Percentiles rank a stretch among this genome's conserved stretches.
phyloP scores from a whole-genome alignment of 2,888 invertebrate genomes.

The Cataglyphis albicans region DNA sequence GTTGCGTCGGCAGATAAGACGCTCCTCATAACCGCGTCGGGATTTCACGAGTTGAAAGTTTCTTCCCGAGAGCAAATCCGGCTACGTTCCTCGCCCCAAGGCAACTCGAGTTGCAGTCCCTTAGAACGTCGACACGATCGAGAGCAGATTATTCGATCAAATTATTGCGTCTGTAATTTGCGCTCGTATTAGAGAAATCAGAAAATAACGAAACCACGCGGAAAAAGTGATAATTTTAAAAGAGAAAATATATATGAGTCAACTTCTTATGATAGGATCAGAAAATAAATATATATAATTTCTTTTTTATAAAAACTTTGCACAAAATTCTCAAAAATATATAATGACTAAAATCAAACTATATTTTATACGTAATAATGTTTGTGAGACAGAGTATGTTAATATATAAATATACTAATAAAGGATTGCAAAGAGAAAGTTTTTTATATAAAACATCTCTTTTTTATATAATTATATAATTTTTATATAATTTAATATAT shows the following conservation, averaged over 20 bases:
- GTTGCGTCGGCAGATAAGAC: slow-evolving; percentile 74
- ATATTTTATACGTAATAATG: not conserved
- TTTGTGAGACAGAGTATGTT: not conserved
- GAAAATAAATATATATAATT: slow-evolving; percentile 3
- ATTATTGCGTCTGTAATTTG: slow-evolving; percentile 52
- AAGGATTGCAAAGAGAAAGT: not conserved
- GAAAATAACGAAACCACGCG: slow-evolving; percentile 5
- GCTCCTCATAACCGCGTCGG: slow-evolving; percentile 75
- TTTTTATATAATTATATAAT: not conserved
- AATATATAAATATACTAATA: not conserved
- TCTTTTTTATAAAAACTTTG: not conserved
- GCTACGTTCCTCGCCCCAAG: slow-evolving; percentile 60
- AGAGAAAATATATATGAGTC: not conserved
- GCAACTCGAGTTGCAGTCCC: slow-evolving; percentile 65
- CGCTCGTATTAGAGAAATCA: slow-evolving; percentile 3
- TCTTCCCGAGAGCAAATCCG: slow-evolving; percentile 74
- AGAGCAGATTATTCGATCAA: slow-evolving; percentile 66
- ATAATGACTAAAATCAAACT: not conserved
- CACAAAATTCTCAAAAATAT: not conserved
- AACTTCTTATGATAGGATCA: not conserved
- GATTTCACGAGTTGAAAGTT: slow-evolving; percentile 76
- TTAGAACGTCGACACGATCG: slow-evolving; percentile 62
- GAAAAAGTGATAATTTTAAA: not conserved
- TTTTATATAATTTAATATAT: not conserved
- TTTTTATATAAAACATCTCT: not conserved